Percentiles rank a stretch among this genome's conserved stretches.
Evolutionary conservation across 2,888 invertebrate genomes (phyloP).

Genomic region (Nezara viridula): DNA sequence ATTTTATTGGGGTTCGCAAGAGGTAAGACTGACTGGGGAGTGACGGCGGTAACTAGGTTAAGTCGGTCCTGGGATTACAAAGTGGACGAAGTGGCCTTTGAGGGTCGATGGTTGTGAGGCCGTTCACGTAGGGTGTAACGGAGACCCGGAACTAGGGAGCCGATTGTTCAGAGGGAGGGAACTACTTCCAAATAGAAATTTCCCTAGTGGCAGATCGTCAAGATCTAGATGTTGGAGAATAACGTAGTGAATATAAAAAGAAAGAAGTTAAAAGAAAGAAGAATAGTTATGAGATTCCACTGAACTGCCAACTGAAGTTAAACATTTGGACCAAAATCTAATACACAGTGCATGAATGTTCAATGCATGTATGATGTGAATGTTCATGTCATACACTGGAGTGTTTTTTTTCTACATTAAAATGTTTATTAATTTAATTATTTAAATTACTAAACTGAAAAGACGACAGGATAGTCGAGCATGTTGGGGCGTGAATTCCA

Average conservation of each 20-base stretch:
- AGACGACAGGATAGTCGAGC: too few species aligned
- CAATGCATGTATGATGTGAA: too few species aligned
- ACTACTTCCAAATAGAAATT: slow-evolving; percentile 3
- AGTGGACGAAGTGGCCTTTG: slow-evolving; percentile 45
- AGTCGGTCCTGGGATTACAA: slow-evolving; percentile 31
- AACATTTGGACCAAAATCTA: too few species aligned
- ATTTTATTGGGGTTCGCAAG: slow-evolving; percentile 48
- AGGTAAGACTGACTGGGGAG: neutral
- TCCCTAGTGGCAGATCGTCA: neutral
- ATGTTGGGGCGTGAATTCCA: too few species aligned
- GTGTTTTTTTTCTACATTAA: too few species aligned
- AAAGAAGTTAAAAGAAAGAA: too few species aligned
- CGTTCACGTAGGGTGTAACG: slow-evolving; percentile 29
- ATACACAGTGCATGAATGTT: too few species aligned
- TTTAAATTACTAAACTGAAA: too few species aligned
- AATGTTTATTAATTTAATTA: too few species aligned
- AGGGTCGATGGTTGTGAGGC: slow-evolving; percentile 42
- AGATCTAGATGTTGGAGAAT: neutral
- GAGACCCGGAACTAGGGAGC: neutral
- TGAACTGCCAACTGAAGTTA: too few species aligned
- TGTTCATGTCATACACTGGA: too few species aligned
- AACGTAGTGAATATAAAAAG: neutral
- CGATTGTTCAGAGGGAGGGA: neutral
- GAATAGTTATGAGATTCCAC: too few species aligned
- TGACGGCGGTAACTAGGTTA: slow-evolving; percentile 51